These are phyloP conservation scores for Astreopora myriophthalma DNA, from an alignment of 64 coral and sea anemone species.

Conservation along the genomic window DNA sequence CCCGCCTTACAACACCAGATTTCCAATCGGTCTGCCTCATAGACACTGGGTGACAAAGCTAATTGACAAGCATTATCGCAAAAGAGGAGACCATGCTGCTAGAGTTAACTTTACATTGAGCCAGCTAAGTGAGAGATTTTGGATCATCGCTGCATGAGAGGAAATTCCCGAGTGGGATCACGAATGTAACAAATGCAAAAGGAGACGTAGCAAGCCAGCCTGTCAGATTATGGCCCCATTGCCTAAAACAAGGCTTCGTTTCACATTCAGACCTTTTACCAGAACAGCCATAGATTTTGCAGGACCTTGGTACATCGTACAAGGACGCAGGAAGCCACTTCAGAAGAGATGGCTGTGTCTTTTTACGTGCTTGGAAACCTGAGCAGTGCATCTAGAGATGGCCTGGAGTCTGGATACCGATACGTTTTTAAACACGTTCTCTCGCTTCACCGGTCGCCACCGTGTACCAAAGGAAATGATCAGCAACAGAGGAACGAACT, in stretches of 20 bases:
- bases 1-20: background rate
- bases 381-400: too few species aligned
- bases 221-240: conserved; percentile 30
- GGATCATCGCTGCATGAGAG: background rate
- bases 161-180: background rate
- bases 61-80: conserved; percentile 42
- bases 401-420: too few species aligned
- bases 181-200: background rate
- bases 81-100: conserved; percentile 13
- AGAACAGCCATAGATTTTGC: background rate
- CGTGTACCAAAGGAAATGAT: too few species aligned
- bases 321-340: background rate
- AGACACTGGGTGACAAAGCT: conserved; percentile 9
- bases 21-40: background rate
- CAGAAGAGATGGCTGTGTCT: conserved; percentile 5
- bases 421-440: too few species aligned
- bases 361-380: conserved; percentile 18
- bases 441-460: too few species aligned
- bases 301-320: background rate
- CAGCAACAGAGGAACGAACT: too few species aligned
- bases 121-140: conserved; percentile 36
- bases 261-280: background rate
- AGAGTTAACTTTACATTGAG: conserved; percentile 30
- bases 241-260: background rate
- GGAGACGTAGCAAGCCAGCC: background rate